Base-by-base conservation (phyloP, 1,140 invertebrate genomes). In the Trypoxylus dichotomus region DNA sequence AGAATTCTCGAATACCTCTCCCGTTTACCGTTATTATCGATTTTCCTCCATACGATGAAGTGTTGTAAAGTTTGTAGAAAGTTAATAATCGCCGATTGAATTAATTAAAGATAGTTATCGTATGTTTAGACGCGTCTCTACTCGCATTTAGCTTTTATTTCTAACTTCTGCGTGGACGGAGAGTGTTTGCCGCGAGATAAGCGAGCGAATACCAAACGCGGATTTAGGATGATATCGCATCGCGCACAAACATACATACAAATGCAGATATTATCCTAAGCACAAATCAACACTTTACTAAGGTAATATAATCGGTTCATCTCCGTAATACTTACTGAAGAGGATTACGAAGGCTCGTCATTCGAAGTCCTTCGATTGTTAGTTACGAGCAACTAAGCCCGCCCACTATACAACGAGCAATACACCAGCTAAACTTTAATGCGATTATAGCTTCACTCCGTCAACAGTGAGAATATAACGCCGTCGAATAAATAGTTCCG, bases 281-380 rank as follows among this genome's bases (percentile, higher is more conserved):
- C 60, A 29, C 60, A 68, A 68, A 68, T 68, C 60, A 68, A 68
- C 60, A 68, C 60, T 68, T 68, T 68, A 68, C 60, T 68, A 68
- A 68, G 60, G 60, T 68, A 68, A 27, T 60, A 27, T 27, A 68
- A 68, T 68, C 58, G n/a, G n/a, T 60, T 60, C 58, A 68, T 68
- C 60, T 68, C 60, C 60, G 24, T 68, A 68, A 68, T 68, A 68
- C 60, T 29, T 24, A 24, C 21, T 68, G 60, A 68, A 68, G 60
- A 68, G 60, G 60, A 68, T 68, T 68, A 68, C 60, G 60, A 24
- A 68, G 60, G 27, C 60, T 27, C 60, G 60, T 68, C 60, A 68
- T 68, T 68, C 60, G 7, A 29, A 68, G 60, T 68, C 60, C 60
- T 29, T 21, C 60, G 24, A 27, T 68, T 29, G 60, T 68, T 68